Evolutionary conservation across 2,113 vertebrate genomes (phyloP), one percentile per base, ranked within the genome.

Genomic region (Eidolon helvum): DNA sequence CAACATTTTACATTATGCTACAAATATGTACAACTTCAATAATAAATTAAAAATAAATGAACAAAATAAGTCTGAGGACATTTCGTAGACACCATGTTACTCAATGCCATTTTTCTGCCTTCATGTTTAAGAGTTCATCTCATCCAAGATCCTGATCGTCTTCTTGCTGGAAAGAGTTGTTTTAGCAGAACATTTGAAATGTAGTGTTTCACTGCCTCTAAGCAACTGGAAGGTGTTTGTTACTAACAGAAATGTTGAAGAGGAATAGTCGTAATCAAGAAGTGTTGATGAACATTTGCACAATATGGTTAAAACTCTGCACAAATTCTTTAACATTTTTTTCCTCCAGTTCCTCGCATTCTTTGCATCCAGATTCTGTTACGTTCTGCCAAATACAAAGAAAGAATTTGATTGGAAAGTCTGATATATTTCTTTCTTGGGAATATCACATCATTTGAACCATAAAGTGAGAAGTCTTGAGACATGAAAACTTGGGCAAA

Each of bases 301-400:
- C 96, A 11, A 97, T 91, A 48, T 82, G 90, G 33, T 26, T 48
- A 92, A 99, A 99, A 89, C 86, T 98, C 65, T 93, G 43, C 92
- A 99, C 74, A 97, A 99, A 99, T 59, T 99, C 98, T 43, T 66
- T 75, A 86, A 98, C 97, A 50, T 38, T 96, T 95, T 98, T 99
- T 96, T 99, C 99, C 96, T 98, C 98, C 11, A 99, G 98, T n/a
- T 98, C 98, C 86, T 99, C 99, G 96, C 99, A 99, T 97, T 98
- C 92, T 97, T 98, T 98, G 93, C 99, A 99, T 94, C 98, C 98
- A 63, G 61, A 86, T 79, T 97, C 97, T 83, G 50, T 95, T 38
- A 83, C 68, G 55, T 95, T 66, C 98, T 98, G 95, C 71, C 89
- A 95, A 92, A 96, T 57, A 80, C 91, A 57, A 91, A 87, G 82